Percentiles rank a stretch among this genome's conserved stretches.
These are phyloP conservation scores for Nomada ferruginata DNA, from an alignment of 2,888 invertebrate genomes.

Conservation along the genomic window DNA sequence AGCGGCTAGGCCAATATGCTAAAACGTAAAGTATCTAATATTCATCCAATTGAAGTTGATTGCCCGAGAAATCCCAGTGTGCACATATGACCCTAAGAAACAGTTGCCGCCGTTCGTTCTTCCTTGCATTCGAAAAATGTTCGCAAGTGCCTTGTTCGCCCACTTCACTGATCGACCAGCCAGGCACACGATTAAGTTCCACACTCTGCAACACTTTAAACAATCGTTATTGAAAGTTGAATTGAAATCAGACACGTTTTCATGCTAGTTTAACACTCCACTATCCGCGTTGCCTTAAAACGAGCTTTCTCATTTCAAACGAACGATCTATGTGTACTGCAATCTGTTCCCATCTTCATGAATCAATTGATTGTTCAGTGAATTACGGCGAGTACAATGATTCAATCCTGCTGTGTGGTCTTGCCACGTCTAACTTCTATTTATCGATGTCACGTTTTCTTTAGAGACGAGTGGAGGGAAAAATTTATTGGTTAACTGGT, in stretches of 20 bases:
- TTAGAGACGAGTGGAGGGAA: too few species aligned
- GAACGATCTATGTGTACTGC: background rate
- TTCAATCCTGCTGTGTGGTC: background rate
- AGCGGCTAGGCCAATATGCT: background rate
- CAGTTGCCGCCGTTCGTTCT: background rate
- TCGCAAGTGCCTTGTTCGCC: constrained; percentile 29
- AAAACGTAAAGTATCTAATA: constrained; percentile 8
- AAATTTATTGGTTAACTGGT: too few species aligned
- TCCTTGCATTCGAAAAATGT: constrained; percentile 35
- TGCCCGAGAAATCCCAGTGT: constrained; percentile 12
- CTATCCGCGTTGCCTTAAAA: constrained; percentile 7
- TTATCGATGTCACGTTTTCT: background rate
- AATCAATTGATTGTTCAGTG: constrained; percentile 9
- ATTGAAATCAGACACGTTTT: constrained; percentile 24
- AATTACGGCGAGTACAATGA: constrained; percentile 7
- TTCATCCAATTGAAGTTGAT: constrained; percentile 33
- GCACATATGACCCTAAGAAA: constrained; percentile 2
- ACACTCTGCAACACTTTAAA: constrained; percentile 2
- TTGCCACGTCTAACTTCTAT: background rate
- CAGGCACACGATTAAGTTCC: constrained; percentile 14
- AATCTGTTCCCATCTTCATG: background rate
- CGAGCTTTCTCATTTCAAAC: constrained; percentile 18
- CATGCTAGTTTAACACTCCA: constrained; percentile 12
- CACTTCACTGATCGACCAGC: constrained; percentile 8
- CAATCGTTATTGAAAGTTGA: constrained; percentile 20